Base-by-base conservation (phyloP, 1,140 invertebrate species). In the Thaumatotibia leucotreta region DNA sequence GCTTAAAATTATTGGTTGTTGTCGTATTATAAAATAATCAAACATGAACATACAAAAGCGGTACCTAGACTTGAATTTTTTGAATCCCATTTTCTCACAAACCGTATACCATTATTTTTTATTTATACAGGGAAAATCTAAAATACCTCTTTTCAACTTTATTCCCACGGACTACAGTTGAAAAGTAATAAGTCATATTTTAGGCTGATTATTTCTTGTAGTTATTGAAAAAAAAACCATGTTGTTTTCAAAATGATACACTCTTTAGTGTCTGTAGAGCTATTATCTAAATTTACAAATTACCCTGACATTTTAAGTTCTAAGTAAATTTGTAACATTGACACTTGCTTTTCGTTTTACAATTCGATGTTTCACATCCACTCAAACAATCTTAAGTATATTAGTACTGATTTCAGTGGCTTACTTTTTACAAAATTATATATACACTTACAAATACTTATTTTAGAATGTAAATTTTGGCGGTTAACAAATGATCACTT, bases 321-420 rank as follows among this genome's bases (percentile, higher is more conserved):
- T 74, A 76, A 84, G 77, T 85, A 82, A 76, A 76, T 75, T 78
- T 81, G 83, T 76, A 54, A 45, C 66, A 63, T 83, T 83, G 75
- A 77, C 79, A 83, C 76, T 79, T 74, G 73, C 70, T 71, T 52
- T 67, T 66, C 45, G 39, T 67, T 24, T 45, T 45, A 45, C 62
- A 64, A 32, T 68, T 73, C 67, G 71, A 74, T 73, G 74, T 70
- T 39, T 69, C 49, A 77, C 72, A 78, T 71, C 70, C 64, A 65
- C 67, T 27, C 20, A 6, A 23, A 27, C 29, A 58, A 67, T 68
- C 61, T 73, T 70, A 67, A 74, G 64, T 63, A 69, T 61, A 64
- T 65, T 66, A 49, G 62, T 39, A 39, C n/a, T 33, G 2, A 39
- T 9, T n/a, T 45, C 4, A 8, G 6, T 20, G 14, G 8, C 11